Base-by-base conservation (phyloP, 2,797 vertebrate species). In the Micrastur ruficollis region DNA sequence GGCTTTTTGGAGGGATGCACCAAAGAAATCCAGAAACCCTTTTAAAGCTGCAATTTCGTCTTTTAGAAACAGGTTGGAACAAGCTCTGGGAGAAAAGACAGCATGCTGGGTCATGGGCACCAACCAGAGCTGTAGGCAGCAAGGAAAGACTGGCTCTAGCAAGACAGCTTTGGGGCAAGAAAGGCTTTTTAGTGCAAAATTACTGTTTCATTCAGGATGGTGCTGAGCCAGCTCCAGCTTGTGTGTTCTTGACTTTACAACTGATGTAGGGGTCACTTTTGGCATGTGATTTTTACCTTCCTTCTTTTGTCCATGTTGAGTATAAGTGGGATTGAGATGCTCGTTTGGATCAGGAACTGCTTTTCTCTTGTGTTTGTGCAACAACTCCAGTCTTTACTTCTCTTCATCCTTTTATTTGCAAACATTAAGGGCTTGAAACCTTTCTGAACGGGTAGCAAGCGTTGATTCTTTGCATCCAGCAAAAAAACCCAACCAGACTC, bases 281-380 rank as follows among this genome's bases (percentile, higher is more conserved):
- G 55, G 32, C 8, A 2, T 2, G 18, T 12, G 42, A 12, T 40
- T 72, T 63, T 22, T 17, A 19, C 59, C 9, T 25, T 25, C 19
- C 8, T 71, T 31, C 34, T 47, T 65, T 42, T 40, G 40, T 56
- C 47, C 25, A 6, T 12, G 42, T 22, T 8, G 61, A 38, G 10
- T 2, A 0, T 2, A 6, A 62, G 7, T 0, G 7, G 32, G 9
- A 7, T 4, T 2, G 63, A 53, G 68, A 29, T 14, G 56, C 56
- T 47, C 31, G 6, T 36, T 22, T 49, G 50, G 34, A 9, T 42
- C n/a, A 49, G 67, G n/a, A 29, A 7, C 27, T 25, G 38, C 29
- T 17, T 67, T 55, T 73, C 40, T 34, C 47, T 15, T 16, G 36
- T 36, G 34, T 26, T 56, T 63, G 16, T 58, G 44, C 58, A 40